These are phyloP conservation scores for Spheniscus mendiculus DNA, from an alignment of 2,113 vertebrate species.

Conservation along the genomic window DNA sequence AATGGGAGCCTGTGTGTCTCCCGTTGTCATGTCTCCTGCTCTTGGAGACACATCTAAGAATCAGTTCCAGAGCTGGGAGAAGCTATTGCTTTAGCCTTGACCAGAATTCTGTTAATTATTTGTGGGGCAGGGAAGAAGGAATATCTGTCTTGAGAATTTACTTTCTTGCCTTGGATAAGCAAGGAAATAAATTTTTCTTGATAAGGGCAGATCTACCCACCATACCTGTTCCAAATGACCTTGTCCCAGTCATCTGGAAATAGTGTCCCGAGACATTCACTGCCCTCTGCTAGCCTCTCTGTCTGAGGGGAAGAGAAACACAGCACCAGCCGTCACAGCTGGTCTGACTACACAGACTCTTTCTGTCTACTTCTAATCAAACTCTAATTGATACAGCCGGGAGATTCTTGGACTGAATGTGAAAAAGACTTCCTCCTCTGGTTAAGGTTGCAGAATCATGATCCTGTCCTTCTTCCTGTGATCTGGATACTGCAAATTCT, in stretches of 20 bases:
- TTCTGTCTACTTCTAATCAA: not conserved
- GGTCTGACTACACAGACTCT: not conserved
- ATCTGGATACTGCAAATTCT: not conserved
- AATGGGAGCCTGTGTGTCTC: not conserved
- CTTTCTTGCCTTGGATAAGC: not conserved
- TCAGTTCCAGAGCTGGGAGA: not conserved
- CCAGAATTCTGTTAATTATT: not conserved
- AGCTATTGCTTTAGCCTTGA: not conserved
- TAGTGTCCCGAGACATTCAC: not conserved
- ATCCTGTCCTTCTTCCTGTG: not conserved
- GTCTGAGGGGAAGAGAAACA: not conserved
- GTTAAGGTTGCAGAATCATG: not conserved
- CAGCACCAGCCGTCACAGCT: not conserved
- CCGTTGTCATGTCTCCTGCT: not conserved
- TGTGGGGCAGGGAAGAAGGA: not conserved
- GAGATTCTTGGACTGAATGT: not conserved
- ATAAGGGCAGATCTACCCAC: not conserved
- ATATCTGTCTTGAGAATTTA: not conserved
- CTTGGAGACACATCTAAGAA: not conserved
- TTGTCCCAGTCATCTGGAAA: not conserved
- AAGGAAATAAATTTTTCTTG: not conserved
- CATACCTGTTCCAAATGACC: accelerated
- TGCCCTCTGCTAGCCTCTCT: not conserved
- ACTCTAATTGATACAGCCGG: not conserved
- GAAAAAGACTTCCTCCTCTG: not conserved